Base-by-base conservation (phyloP, 2,888 invertebrate species). In the Drosophila demipolita region DNA sequence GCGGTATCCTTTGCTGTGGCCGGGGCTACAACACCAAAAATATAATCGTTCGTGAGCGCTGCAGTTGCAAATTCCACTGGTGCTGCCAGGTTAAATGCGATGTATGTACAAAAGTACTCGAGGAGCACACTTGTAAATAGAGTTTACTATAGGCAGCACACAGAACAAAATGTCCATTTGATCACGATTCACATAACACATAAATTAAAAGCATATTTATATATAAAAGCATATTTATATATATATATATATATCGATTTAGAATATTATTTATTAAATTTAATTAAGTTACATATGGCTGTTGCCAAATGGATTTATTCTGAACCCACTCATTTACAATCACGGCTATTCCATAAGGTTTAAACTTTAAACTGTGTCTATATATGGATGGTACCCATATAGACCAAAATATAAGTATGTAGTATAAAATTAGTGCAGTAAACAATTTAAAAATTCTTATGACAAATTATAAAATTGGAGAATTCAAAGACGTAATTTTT, bases 61-160 rank as follows among this genome's bases (percentile, higher is more conserved):
- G 99, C 93, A 96, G 97, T 90, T 99, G 99, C 94, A 97, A 97
- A 93, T 99, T 99, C 94, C 97, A 97, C 93, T 99, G 98, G 98
- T 99, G 99, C 94, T 99, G 99, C 94, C 95, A 96, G 91, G 98
- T 99, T 73, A 95, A 96, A 91, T 99, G 98, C 94, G 96, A 97
- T 93, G 96, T 96, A 61, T 99, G 99, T 94, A 95, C 96, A 87
- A 94, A 95, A 83, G 95, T 94, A 90, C 94, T 96, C 70, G 97
- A 98, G 91, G 94, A 96, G 62, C 96, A 98, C 92, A 97, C 97
- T 73, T 98, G 98, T 95, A 98, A 98, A 95, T 98, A 94, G 70
- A 7, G 63, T 65, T 66, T 71, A 65, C 66, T 54, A 67, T 72
- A 75, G 62, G 66, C 71, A 73, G 79, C 73, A 57, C 62, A 57